Evolutionary conservation across 2,113 vertebrate species (phyloP).

Genomic region (Chloropsis cyanopogon): DNA sequence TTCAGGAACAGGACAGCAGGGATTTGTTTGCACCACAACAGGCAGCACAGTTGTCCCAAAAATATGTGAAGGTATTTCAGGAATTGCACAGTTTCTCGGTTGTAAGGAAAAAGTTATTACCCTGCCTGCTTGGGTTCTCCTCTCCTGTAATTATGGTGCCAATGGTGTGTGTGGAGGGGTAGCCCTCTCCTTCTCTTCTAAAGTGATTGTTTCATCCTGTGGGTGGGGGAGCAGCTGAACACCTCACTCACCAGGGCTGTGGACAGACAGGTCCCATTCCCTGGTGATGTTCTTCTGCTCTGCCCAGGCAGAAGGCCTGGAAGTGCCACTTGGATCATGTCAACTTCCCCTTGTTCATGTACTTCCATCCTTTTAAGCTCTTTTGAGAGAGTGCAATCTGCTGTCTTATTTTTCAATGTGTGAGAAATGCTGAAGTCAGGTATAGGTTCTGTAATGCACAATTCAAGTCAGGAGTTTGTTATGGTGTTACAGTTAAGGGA

Average conservation of each 20-base stretch:
- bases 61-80: background rate
- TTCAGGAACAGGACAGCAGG: background rate
- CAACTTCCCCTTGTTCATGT: background rate
- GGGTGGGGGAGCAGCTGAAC: background rate
- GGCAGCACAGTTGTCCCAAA: background rate
- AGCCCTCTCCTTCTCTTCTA: background rate
- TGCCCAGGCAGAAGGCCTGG: background rate
- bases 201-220: background rate
- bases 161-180: accelerated
- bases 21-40: accelerated
- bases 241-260: background rate
- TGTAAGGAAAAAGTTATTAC: background rate
- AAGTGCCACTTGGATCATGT: background rate
- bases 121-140: background rate
- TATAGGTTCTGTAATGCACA: background rate
- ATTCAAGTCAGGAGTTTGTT: background rate
- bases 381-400: background rate
- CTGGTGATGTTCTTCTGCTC: background rate
- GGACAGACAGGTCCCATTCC: background rate
- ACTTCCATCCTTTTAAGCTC: background rate
- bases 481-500: background rate
- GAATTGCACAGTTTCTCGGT: background rate
- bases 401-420: background rate
- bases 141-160: background rate
- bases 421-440: background rate